Conservation (phyloP, 1,140 invertebrate species). For the Drosophila rufa region DNA sequence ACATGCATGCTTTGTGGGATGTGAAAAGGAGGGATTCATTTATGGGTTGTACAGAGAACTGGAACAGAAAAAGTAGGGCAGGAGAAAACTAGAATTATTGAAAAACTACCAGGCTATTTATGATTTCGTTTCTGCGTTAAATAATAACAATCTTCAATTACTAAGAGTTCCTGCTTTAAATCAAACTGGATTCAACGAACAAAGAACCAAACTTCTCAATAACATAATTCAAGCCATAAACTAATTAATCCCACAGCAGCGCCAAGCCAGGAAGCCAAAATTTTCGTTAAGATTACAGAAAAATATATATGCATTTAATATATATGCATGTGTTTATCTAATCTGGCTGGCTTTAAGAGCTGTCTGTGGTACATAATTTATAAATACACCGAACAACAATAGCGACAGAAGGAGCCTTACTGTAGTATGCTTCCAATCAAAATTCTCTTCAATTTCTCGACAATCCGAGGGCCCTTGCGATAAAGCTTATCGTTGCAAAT, state of each 20-base stretch:
- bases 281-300: slow-evolving; percentile 4
- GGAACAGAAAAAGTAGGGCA: neutral
- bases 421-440: slow-evolving; percentile 21
- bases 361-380: slow-evolving; percentile 49
- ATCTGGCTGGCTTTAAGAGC: slow-evolving; percentile 53
- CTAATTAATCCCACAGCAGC: slow-evolving; percentile 13
- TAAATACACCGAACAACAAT: slow-evolving; percentile 30
- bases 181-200: neutral
- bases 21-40: neutral
- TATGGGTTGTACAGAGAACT: slow-evolving; percentile 9
- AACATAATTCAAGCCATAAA: slow-evolving; percentile 13
- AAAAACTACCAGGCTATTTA: neutral
- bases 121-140: neutral
- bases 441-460: slow-evolving; percentile 23
- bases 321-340: slow-evolving; percentile 50
- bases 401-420: neutral
- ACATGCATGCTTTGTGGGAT: neutral
- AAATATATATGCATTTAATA: slow-evolving; percentile 17
- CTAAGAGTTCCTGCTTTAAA: neutral
- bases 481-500: slow-evolving; percentile 64
- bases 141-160: neutral
- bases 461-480: slow-evolving; percentile 39
- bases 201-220: neutral
- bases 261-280: neutral
- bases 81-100: neutral